phyloP scores from a whole-genome alignment of 1,140 invertebrate genomes.

The Caenorhabditis remanei region DNA sequence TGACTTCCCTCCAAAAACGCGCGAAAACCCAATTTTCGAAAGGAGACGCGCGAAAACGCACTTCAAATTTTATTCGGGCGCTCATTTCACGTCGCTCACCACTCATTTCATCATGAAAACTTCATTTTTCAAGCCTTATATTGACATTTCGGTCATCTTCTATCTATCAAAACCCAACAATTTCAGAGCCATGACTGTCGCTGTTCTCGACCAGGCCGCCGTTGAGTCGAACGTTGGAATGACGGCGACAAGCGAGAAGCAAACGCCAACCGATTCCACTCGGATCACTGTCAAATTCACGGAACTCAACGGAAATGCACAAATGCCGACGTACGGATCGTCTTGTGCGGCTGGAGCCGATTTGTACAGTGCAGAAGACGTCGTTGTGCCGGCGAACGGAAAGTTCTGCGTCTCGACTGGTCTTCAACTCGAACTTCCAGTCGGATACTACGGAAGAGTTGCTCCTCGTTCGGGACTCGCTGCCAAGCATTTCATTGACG shows the following conservation, averaged over 20 bases:
- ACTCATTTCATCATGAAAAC: no score
- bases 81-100: no score
- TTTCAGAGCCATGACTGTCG: not conserved
- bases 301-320: slow-evolving; percentile 86
- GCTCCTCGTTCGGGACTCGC: slow-evolving; percentile 96
- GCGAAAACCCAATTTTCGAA: no score
- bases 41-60: no score
- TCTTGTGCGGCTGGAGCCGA: slow-evolving; percentile 90
- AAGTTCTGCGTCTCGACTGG: slow-evolving; percentile 92
- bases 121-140: no score
- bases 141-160: no score
- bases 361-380: slow-evolving; percentile 90
- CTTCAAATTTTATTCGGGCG: no score
- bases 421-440: slow-evolving; percentile 83
- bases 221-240: not conserved
- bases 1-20: no score
- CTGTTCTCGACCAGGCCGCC: not conserved
- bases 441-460: slow-evolving; percentile 85
- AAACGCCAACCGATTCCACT: not conserved
- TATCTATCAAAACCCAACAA: no score
- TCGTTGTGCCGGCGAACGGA: slow-evolving; percentile 85
- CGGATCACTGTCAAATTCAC: slow-evolving; percentile 82
- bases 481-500: slow-evolving; percentile 94
- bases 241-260: not conserved
- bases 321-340: slow-evolving; percentile 87